phyloP scores from a whole-genome alignment of 2,113 vertebrate species.

The Malurus elegans region DNA sequence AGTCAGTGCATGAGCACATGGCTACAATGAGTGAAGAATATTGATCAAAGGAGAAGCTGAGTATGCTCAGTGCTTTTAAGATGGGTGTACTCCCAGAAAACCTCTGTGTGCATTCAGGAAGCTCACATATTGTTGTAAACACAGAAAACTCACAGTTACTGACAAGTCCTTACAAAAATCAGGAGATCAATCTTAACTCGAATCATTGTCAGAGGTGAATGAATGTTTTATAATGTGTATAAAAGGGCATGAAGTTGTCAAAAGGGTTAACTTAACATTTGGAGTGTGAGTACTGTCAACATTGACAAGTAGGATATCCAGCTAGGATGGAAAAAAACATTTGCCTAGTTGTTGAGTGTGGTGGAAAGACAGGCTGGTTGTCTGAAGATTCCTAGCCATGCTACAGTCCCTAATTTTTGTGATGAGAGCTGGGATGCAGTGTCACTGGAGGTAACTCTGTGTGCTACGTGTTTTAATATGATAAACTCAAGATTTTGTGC shows the following conservation, averaged over 20 bases:
- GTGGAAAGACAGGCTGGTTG: not conserved
- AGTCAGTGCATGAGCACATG: not conserved
- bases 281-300: not conserved
- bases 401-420: not conserved
- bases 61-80: not conserved
- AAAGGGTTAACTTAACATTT: not conserved
- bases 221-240: not conserved
- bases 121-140: fast-evolving
- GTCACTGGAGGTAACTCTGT: not conserved
- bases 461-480: not conserved
- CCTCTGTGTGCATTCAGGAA: not conserved
- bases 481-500: not conserved
- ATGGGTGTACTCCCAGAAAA: not conserved
- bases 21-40: not conserved
- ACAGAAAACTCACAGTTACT: not conserved
- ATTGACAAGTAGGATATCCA: not conserved
- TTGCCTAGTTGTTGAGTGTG: not conserved
- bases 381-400: not conserved
- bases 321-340: not conserved
- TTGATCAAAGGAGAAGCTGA: not conserved
- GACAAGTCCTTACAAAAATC: not conserved
- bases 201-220: not conserved
- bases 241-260: not conserved
- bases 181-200: not conserved
- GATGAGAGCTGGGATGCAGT: not conserved